Evolutionary conservation across 2,888 invertebrate genomes (phyloP).

Genomic region (Celastrina argiolus): DNA sequence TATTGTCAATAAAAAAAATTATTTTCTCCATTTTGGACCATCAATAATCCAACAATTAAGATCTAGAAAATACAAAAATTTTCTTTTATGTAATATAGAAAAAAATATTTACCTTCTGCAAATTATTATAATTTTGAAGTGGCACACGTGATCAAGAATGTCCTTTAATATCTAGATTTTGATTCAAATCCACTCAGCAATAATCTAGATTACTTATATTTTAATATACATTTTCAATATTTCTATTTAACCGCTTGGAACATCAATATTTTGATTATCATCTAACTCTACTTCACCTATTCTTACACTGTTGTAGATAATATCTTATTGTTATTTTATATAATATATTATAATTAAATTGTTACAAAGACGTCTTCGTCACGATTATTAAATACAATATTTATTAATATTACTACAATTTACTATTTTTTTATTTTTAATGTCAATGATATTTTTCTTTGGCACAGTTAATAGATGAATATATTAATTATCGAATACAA

Average conservation of each 20-base stretch:
- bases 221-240: conserved; percentile 3
- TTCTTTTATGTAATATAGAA: too few relatives aligned
- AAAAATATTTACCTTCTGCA: too few relatives aligned
- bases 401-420: background rate
- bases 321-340: background rate
- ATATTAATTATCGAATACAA: conserved; percentile 52
- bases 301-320: background rate
- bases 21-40: too few relatives aligned
- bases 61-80: too few relatives aligned
- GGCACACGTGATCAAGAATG: background rate
- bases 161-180: background rate
- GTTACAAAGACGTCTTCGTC: conserved; percentile 2
- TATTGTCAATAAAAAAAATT: too few relatives aligned
- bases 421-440: background rate
- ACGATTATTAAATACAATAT: background rate
- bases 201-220: background rate
- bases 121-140: background rate
- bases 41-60: too few relatives aligned
- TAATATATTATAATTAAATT: background rate
- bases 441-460: conserved; percentile 25
- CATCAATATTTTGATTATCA: conserved; percentile 11
- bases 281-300: background rate
- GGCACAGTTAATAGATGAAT: conserved; percentile 27
- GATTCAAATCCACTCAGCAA: background rate
- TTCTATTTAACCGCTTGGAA: conserved; percentile 16